phyloP scores from a whole-genome alignment of 2,797 vertebrate species.

The Lagothrix lagotricha region DNA sequence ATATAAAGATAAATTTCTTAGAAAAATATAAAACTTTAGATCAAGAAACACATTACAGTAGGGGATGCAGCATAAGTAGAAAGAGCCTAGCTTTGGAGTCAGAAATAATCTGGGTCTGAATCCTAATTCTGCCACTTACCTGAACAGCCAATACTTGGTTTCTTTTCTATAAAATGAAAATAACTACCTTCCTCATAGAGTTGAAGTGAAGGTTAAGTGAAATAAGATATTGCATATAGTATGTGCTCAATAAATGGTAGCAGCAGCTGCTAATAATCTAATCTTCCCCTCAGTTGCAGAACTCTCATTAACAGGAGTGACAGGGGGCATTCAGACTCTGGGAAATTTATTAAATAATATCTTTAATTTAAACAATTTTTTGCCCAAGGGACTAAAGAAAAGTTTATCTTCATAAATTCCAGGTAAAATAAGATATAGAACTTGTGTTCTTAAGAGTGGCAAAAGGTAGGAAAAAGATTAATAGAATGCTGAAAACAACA shows the following conservation, averaged over 20 bases:
- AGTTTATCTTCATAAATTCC: conserved; percentile 2
- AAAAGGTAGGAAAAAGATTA: not conserved
- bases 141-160: not conserved
- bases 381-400: not conserved
- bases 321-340: not conserved
- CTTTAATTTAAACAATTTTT: conserved; percentile 19
- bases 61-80: not conserved
- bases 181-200: conserved; percentile 27
- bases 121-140: conserved; percentile 41
- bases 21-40: conserved; percentile 35
- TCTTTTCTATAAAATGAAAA: conserved; percentile 4
- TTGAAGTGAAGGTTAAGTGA: conserved; percentile 28
- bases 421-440: conserved; percentile 25
- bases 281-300: not conserved
- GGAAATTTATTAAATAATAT: not conserved
- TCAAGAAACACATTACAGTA: not conserved
- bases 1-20: conserved; percentile 16
- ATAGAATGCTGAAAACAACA: not conserved
- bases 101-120: not conserved
- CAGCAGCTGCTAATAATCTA: not conserved
- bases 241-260: conserved; percentile 28
- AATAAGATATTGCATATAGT: not conserved
- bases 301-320: not conserved
- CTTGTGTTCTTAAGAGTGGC: not conserved
- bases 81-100: not conserved